Percentiles rank a stretch among this genome's conserved stretches.
Conservation (phyloP, 1,140 invertebrate species). For the Bombus sylvicola region DNA sequence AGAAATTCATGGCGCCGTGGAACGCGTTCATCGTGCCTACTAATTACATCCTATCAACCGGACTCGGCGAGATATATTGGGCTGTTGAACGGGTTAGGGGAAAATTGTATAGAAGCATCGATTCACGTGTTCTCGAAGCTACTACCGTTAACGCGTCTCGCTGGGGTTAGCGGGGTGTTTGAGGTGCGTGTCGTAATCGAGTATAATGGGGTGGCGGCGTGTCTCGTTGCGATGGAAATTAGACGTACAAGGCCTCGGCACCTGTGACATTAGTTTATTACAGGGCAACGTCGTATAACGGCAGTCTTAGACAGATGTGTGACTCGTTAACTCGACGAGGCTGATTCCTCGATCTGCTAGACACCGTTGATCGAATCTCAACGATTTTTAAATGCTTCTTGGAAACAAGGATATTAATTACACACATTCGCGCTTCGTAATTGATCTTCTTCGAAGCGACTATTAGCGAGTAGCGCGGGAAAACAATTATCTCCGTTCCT, state of each 20-base stretch:
- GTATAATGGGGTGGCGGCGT: neutral
- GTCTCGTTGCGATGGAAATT: conserved; percentile 19
- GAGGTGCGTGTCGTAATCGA: neutral
- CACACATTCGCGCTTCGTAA: too few relatives aligned
- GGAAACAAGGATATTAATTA: too few relatives aligned
- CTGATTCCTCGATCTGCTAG: neutral
- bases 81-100: neutral
- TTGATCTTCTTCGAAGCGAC: too few relatives aligned
- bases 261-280: conserved; percentile 1
- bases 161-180: neutral
- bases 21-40: conserved; percentile 28
- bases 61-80: neutral
- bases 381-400: neutral
- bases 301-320: neutral
- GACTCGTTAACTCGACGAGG: conserved; percentile 2
- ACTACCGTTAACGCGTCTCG: neutral
- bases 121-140: neutral
- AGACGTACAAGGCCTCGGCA: neutral
- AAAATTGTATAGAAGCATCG: conserved; percentile 12
- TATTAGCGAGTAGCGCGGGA: too few relatives aligned
- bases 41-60: conserved; percentile 29
- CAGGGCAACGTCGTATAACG: neutral
- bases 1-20: conserved; percentile 27
- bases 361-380: neutral
- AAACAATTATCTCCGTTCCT: neutral